phyloP scores from a whole-genome alignment of 2,888 invertebrate genomes.

The Synanthedon tipuliformis region DNA sequence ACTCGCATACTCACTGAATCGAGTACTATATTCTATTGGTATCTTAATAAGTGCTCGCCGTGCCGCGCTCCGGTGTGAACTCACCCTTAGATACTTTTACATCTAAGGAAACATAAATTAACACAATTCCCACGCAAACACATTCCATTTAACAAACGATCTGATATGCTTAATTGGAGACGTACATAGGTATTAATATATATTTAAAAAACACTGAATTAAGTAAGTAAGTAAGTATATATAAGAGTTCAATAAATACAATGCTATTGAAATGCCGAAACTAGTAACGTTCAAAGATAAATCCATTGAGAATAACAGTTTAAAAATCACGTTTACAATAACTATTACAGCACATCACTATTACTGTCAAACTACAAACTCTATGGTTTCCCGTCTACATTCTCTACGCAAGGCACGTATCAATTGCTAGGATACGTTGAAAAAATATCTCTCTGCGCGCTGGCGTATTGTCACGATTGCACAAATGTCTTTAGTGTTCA shows the following conservation, averaged over 20 bases:
- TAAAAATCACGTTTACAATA: constrained; percentile 1
- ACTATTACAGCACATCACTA: constrained; percentile 19
- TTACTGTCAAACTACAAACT: constrained; percentile 15
- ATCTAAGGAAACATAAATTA: neutral
- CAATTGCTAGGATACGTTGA: constrained; percentile 53
- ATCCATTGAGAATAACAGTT: neutral
- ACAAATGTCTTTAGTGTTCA: constrained; percentile 49
- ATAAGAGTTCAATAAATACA: constrained; percentile 9
- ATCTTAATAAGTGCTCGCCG: too few species aligned
- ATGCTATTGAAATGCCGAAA: constrained; percentile 52
- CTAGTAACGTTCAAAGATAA: constrained; percentile 26
- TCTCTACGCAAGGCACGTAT: constrained; percentile 57
- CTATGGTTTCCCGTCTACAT: constrained; percentile 3
- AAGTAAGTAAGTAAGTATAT: neutral
- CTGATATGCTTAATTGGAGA: constrained; percentile 53
- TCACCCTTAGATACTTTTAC: neutral
- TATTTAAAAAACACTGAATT: neutral
- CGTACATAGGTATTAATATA: constrained; percentile 18
- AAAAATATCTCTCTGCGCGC: constrained; percentile 54
- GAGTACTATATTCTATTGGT: too few species aligned
- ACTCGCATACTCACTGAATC: too few species aligned
- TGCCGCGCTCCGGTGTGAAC: too few species aligned
- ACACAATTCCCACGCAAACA: neutral
- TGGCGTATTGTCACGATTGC: constrained; percentile 5
- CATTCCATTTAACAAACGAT: neutral